A percentile compares a stretch with the other conserved stretches of the same genome.
phyloP scores from a whole-genome alignment of 2,888 invertebrate genomes.

The Eucera pruinosa region DNA sequence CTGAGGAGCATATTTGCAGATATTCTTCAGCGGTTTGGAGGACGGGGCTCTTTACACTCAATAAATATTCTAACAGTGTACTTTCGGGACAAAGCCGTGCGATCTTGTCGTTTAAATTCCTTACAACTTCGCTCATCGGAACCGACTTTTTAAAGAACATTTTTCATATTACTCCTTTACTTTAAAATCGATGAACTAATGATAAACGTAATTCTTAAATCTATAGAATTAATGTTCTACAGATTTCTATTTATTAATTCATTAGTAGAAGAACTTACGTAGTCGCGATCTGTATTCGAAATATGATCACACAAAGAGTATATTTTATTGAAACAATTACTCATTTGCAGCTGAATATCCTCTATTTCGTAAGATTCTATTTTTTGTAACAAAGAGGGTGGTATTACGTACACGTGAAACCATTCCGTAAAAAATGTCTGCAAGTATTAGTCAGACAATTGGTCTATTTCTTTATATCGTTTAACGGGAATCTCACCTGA shows the following conservation, averaged over 20 bases:
- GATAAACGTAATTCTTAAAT: not conserved
- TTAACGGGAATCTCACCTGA: slow-evolving; percentile 52
- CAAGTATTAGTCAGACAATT: slow-evolving; percentile 23
- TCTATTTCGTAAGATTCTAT: slow-evolving; percentile 57
- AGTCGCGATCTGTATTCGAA: slow-evolving; percentile 34
- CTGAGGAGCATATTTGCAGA: slow-evolving; percentile 47
- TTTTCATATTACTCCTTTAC: not conserved
- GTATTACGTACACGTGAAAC: slow-evolving; percentile 60
- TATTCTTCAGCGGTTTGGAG: slow-evolving; percentile 69
- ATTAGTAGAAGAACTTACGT: slow-evolving; percentile 53
- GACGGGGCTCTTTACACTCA: slow-evolving; percentile 61
- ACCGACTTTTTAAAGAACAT: slow-evolving; percentile 52
- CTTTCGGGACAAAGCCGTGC: slow-evolving; percentile 72
- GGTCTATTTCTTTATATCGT: not conserved
- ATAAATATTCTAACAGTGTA: slow-evolving; percentile 72
- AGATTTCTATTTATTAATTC: too few species aligned
- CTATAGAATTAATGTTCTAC: not conserved
- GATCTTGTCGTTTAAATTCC: slow-evolving; percentile 52
- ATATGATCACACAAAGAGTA: slow-evolving; percentile 72
- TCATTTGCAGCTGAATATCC: slow-evolving; percentile 67
- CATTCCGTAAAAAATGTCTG: slow-evolving; percentile 75
- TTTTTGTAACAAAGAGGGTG: slow-evolving; percentile 68
- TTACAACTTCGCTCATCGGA: slow-evolving; percentile 52
- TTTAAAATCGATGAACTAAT: not conserved
- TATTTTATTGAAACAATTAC: slow-evolving; percentile 70